Evolutionary conservation across 2,113 vertebrate genomes (phyloP), one percentile per base, ranked within the genome.

Genomic region (Promerops cafer): DNA sequence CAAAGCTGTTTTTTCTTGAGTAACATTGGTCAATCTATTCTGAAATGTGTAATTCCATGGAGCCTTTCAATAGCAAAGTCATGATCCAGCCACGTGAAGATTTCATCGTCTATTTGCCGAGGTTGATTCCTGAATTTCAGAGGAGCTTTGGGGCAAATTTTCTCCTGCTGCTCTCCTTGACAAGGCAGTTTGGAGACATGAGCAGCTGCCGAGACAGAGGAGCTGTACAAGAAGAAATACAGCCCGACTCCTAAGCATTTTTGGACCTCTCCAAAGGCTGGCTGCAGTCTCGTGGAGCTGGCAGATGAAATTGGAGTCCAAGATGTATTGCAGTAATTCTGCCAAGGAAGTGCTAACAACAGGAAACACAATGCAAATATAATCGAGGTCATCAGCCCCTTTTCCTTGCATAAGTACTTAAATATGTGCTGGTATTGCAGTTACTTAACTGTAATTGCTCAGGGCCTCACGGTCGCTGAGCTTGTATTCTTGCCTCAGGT

Each of bases 351-450:
- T 91, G 95, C 82, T 91, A 94, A 84, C 89, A 96, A 87, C 95
- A 96, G 95, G 93, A 94, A 97, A 96, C 90, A 94, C 93, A 95
- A 94, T 96, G 91, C 85, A 94, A 94, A 94, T 95, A 85, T 89
- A 94, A 95, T 91, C 71, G 69, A 95, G 94, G 87, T 90, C 89
- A 94, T 97, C 93, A 93, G 85, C 68, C 60, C 71, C 59, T 78
- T 95, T 92, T 94, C 88, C 88, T 90, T 93, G 87, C 92, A 37
- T 93, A 90, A 95, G 66, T 83, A 37, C 90, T 93, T 95, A 95
- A 91, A 96, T 95, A 92, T 89, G 93, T 86, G 88, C 92, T 93
- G 7, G 0, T 76, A 28, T 86, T 88, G 93, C 93, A 94, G 90
- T 93, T 94, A 93, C 88, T 94, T 96, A 94, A 93, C 91, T 72